Conservation (phyloP, 2,797 vertebrate species). For the Poeciliopsis gracilis region DNA sequence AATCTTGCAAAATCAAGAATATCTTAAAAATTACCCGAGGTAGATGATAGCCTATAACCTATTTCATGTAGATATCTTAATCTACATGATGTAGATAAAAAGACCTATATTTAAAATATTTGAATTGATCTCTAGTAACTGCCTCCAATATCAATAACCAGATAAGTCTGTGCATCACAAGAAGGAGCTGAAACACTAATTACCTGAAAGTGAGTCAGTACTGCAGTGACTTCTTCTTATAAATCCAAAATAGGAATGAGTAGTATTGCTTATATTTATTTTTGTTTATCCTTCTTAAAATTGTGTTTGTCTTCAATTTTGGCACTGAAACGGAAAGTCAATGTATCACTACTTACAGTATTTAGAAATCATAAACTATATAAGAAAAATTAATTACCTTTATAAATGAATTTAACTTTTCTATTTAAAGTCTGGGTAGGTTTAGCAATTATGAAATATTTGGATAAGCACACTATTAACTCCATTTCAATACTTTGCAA, state of each 20-base stretch:
- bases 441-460: not conserved
- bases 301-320: not conserved
- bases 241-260: not conserved
- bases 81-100: not conserved
- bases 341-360: not conserved
- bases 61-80: too few relatives aligned
- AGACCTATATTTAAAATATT: not conserved
- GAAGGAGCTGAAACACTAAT: not conserved
- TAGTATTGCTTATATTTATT: not conserved
- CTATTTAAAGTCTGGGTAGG: not conserved
- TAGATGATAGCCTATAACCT: not conserved
- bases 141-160: not conserved
- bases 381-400: not conserved
- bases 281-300: not conserved
- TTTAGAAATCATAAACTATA: not conserved
- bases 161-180: not conserved
- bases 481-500: not conserved
- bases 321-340: not conserved
- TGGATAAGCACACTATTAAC: not conserved
- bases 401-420: not conserved
- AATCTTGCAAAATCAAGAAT: not conserved
- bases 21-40: not conserved
- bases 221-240: not conserved
- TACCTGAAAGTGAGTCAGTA: not conserved
- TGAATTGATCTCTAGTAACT: not conserved